Evolutionary conservation across 2,797 vertebrate genomes (phyloP).

Genomic region (Hippocampus kuda): DNA sequence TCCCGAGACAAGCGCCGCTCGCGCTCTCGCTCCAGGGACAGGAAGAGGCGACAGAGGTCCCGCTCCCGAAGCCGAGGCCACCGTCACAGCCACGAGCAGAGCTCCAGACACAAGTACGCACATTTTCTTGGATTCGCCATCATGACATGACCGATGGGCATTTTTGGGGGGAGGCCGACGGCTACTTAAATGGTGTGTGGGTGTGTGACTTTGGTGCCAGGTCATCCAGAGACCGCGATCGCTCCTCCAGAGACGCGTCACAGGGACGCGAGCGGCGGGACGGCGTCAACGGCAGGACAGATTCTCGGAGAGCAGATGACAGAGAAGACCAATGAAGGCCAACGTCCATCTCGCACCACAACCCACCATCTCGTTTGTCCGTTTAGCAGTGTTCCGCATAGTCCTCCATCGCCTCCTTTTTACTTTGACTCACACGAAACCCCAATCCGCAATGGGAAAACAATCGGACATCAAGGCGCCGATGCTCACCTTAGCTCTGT

Average conservation of each 20-base stretch:
- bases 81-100: conserved; percentile 70
- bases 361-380: not conserved
- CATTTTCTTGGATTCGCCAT: not conserved
- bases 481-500: conserved; percentile 31
- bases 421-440: conserved; percentile 34
- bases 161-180: too few relatives aligned
- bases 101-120: conserved; percentile 80
- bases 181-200: not conserved
- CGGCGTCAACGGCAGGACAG: conserved; percentile 79
- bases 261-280: conserved; percentile 71
- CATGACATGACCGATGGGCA: not conserved
- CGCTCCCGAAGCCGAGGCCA: conserved; percentile 79
- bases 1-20: conserved; percentile 63
- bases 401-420: conserved; percentile 29
- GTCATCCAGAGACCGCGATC: conserved; percentile 82
- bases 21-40: conserved; percentile 75
- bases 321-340: conserved; percentile 85
- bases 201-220: conserved; percentile 23
- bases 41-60: conserved; percentile 75
- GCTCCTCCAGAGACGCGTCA: conserved; percentile 73
- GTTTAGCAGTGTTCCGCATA: conserved; percentile 7
- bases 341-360: conserved; percentile 18
- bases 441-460: conserved; percentile 17
- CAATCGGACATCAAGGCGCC: conserved; percentile 18
- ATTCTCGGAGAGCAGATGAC: conserved; percentile 78